phyloP scores from a whole-genome alignment of 2,797 vertebrate genomes.

The Danio aesculapii region DNA sequence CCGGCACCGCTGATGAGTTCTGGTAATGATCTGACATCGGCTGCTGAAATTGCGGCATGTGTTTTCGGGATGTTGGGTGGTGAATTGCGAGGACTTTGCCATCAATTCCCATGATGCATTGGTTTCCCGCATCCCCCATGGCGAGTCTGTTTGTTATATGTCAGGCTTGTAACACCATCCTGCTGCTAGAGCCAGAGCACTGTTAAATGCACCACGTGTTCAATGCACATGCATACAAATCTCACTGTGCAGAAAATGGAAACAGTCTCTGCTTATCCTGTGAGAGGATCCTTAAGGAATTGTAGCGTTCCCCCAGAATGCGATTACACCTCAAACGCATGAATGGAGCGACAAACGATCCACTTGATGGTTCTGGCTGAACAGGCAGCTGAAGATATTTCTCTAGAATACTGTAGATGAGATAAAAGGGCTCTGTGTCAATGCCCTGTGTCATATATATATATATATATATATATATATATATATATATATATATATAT shows the following conservation, averaged over 20 bases:
- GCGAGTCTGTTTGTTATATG: conserved; percentile 73
- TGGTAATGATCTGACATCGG: conserved; percentile 67
- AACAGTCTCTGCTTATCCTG: conserved; percentile 35
- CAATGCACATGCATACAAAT: conserved; percentile 48
- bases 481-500: too few species aligned
- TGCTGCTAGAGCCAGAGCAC: conserved; percentile 52
- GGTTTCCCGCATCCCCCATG: conserved; percentile 64
- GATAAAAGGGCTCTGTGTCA: conserved; percentile 23
- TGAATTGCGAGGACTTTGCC: conserved; percentile 55
- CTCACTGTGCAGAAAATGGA: conserved; percentile 39
- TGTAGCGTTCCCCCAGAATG: conserved; percentile 23
- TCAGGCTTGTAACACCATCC: conserved; percentile 60
- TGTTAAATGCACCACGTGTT: conserved; percentile 60
- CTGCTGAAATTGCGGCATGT: conserved; percentile 62
- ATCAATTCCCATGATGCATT: conserved; percentile 71
- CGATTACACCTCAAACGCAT: conserved; percentile 64
- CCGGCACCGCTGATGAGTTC: conserved; percentile 64
- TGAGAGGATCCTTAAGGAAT: conserved; percentile 22
- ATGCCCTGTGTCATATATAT: background rate
- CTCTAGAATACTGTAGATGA: conserved; percentile 34
- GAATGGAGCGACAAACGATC: conserved; percentile 65
- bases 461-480: too few species aligned
- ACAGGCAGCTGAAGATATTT: conserved; percentile 25
- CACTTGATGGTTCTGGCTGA: conserved; percentile 59
- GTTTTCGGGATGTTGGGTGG: conserved; percentile 41